These are phyloP conservation scores for Eristalis arbustorum DNA, from an alignment of 2,888 invertebrate genomes.

Conservation along the genomic window DNA sequence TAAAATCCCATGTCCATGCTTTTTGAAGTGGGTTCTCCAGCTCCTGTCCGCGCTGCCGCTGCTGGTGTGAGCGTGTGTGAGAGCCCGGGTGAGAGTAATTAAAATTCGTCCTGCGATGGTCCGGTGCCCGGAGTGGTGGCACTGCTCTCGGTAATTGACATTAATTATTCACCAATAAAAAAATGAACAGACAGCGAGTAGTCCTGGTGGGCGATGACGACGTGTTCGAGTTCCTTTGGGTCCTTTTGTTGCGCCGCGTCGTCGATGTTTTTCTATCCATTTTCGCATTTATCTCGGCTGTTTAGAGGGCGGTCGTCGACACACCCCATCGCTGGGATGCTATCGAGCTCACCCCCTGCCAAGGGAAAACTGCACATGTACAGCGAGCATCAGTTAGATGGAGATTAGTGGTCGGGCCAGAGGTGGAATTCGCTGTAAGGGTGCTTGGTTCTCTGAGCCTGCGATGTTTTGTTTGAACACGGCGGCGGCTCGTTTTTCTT, in stretches of 20 bases:
- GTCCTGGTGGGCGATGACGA: constrained; percentile 2
- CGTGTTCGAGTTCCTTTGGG: constrained; percentile 35
- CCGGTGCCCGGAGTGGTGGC: constrained; percentile 19
- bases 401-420: constrained; percentile 64
- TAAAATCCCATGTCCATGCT: constrained; percentile 69
- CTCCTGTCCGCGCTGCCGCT: background rate
- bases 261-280: constrained; percentile 57
- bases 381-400: constrained; percentile 29
- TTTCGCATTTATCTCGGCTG: constrained; percentile 57
- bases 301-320: constrained; percentile 49
- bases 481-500: background rate
- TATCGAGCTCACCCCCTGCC: background rate
- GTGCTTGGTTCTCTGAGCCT: constrained; percentile 33
- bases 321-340: background rate
- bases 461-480: constrained; percentile 39
- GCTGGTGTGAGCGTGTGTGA: constrained; percentile 1
- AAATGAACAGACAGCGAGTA: constrained; percentile 49
- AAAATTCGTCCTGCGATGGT: constrained; percentile 48
- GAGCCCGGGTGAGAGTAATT: constrained; percentile 53
- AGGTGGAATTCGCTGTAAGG: constrained; percentile 39
- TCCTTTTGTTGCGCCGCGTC: constrained; percentile 57
- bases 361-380: constrained; percentile 45
- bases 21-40: constrained; percentile 63
- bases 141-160: constrained; percentile 64
- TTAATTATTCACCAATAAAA: constrained; percentile 70